Evolutionary conservation across 2,113 vertebrate species (phyloP), one percentile per base, ranked within the genome.

Genomic region (Benitochromis conjunctus): DNA sequence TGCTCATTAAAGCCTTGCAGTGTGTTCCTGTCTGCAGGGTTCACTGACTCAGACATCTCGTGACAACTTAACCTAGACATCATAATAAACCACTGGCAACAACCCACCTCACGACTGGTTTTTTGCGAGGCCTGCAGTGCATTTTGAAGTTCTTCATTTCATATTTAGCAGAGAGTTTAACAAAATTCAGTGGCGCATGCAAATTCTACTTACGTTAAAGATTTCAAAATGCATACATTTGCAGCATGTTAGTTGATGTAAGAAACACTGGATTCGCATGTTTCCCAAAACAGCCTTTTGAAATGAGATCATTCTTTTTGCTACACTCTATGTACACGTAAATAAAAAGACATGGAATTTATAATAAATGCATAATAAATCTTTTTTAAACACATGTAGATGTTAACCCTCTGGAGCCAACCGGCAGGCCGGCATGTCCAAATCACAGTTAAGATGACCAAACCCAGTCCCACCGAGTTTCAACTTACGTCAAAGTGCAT

Each of bases 31-130:
- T 74, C 69, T 74, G 69, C 43, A 48, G 24, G 69, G 69, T 74
- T 74, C 69, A 51, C 43, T 51, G 43, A 51, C 69, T 76, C 69
- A 76, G 46, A 76, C 6, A 76, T 31, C 66, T 74, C 13, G 13
- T 74, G 69, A 48, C 2, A 5, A 48, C 69, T 48, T 74, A 48
- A 29, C 43, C 69, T 74, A 48, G 43, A 74, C 43, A 74, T 74
- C 69, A 74, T 3, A 48, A 29, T 74, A 48, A 74, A 74, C 16
- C 21, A 74, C 62, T 66, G 62, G 62, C n/a, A 66, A 41, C 34
- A 66, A 66, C 62, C 19, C 0, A 2, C 38, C 6, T 6, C 31
- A 1, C 21, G 19, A 10, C 3, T 24, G 62, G 62, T 26, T 26
- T 9, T 66, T 24, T 66, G 2, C 38, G 1, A 66, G 62, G 36